Base-by-base conservation (phyloP, 2,113 vertebrate species). In the Climacteris rufus region DNA sequence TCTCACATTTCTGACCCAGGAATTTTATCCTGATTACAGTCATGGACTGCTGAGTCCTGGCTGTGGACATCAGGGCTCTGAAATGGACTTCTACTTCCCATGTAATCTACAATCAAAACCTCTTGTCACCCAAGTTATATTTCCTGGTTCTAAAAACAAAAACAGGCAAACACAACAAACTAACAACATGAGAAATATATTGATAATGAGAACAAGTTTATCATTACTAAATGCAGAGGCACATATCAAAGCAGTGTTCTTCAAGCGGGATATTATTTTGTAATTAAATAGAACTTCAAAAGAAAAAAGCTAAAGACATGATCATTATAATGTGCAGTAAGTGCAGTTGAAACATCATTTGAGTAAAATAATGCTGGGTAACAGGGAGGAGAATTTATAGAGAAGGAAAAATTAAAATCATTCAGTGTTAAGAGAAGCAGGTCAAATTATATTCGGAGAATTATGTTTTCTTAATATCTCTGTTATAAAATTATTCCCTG, bases 241-340 rank as follows among this genome's bases (percentile, higher is more conserved):
- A 97, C 94, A 97, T 97, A 98, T 98, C 97, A 98, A 97, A 98
- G 97, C 87, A 14, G 44, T 83, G 52, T 76, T 94, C 90, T 97
- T 97, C 97, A 97, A 97, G 88, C 95, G 96, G 95, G 96, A 60
- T 97, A 93, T 97, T 97, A 97, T 97, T 97, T 98, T 95, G 92
- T 97, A 98, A 98, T 98, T 98, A 97, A 98, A 96, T 97, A 94
- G 94, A 97, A 94, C 94, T 96, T 98, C 88, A 96, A 94, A 94
- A 96, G 94, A 95, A 97, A 95, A 95, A 90, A 97, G 72, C 83
- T 30, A 22, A 97, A 94, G 94, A 97, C 92, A 79, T 18, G 81
- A 96, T 98, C 97, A 98, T 97, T 97, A 96, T 88, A 96, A 92
- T 66, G 74, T 96, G 74, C 91, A 66, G 96, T 95, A 84, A 94